Conservation (phyloP, 2,113 vertebrate genomes). For the Leptobrachium leishanense region DNA sequence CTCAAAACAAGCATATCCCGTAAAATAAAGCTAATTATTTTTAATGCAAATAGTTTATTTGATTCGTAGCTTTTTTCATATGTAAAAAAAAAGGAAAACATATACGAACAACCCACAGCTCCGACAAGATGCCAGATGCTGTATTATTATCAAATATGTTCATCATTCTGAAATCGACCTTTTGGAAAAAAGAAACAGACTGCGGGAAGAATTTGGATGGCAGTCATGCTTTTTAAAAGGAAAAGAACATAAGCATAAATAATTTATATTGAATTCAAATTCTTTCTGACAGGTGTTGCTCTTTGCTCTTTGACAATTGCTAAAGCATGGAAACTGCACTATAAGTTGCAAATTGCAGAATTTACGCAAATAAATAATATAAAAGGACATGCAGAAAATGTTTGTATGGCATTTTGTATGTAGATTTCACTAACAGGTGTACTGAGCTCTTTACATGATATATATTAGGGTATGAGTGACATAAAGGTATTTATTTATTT, state of each 20-base stretch:
- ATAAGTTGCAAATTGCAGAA: conserved; percentile 58
- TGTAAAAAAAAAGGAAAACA: background rate
- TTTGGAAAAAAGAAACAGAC: conserved; percentile 10
- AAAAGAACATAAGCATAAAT: conserved; percentile 10
- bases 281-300: conserved; percentile 30
- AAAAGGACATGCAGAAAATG: background rate
- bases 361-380: conserved; percentile 19
- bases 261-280: conserved; percentile 28
- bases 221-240: conserved; percentile 2
- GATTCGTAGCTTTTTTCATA: background rate
- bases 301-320: conserved; percentile 40
- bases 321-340: conserved; percentile 53
- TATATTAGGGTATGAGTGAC: no score
- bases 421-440: no score
- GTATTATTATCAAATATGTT: conserved; percentile 5
- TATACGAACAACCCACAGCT: background rate
- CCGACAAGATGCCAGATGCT: background rate
- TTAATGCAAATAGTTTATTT: no score
- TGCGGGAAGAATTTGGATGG: conserved; percentile 9
- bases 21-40: no score
- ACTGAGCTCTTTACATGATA: no score
- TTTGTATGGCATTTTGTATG: no score
- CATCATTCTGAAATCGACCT: conserved; percentile 1
- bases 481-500: no score
- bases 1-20: no score